Percentiles rank a stretch among this genome's conserved stretches.
Evolutionary conservation across 2,113 vertebrate genomes (phyloP).

Genomic region (Nymphicus hollandicus): DNA sequence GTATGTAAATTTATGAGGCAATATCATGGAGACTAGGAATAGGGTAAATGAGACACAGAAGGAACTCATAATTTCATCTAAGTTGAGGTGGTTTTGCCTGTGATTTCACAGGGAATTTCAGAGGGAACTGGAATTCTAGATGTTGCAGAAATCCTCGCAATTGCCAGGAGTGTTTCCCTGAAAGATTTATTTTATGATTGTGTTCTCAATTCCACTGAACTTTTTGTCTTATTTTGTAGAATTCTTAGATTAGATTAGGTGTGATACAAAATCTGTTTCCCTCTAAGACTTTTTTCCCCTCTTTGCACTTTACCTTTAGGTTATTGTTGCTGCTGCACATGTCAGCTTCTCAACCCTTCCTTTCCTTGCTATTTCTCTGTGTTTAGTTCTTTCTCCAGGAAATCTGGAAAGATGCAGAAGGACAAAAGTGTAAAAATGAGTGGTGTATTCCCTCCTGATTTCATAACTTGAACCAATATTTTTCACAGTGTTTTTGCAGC

Average conservation of each 20-base stretch:
- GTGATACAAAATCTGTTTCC: neutral
- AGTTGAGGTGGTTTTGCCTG: neutral
- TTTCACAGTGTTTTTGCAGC: neutral
- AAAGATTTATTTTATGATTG: neutral
- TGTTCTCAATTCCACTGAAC: neutral
- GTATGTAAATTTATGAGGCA: neutral
- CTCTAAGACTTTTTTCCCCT: neutral
- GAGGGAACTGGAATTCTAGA: neutral
- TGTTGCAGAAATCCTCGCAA: neutral
- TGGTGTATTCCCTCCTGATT: conserved; percentile 33
- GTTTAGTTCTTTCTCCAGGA: conserved; percentile 45
- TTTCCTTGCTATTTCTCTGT: neutral
- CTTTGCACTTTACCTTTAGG: neutral
- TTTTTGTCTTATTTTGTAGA: neutral
- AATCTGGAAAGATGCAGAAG: conserved; percentile 17
- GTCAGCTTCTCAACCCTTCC: neutral
- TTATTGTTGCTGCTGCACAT: neutral
- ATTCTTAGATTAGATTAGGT: neutral
- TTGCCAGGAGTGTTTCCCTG: neutral
- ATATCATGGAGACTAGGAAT: neutral
- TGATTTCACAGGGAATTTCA: too few species aligned
- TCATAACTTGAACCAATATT: neutral
- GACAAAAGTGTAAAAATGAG: neutral
- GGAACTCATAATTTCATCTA: neutral
- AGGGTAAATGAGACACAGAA: neutral